Evolutionary conservation across 2,888 invertebrate species (phyloP).

Genomic region (Helicoverpa assulta): DNA sequence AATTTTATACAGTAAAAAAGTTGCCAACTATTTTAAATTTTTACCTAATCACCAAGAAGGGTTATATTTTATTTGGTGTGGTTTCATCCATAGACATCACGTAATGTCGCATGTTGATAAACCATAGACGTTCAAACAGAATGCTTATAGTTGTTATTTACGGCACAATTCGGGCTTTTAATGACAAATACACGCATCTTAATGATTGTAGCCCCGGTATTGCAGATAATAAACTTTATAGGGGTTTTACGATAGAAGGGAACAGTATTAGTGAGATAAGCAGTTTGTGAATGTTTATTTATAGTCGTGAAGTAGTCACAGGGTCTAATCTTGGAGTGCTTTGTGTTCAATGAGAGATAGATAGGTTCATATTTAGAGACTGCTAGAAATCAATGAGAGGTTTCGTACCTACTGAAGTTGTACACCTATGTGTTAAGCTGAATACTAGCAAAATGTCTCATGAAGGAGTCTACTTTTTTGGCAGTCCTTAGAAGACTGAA

Average conservation of each 20-base stretch:
- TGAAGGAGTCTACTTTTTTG: too few relatives aligned
- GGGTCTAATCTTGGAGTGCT: not conserved
- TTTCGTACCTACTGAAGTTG: too few relatives aligned
- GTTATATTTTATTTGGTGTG: constrained; percentile 13
- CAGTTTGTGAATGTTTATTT: constrained; percentile 4
- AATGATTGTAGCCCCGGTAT: constrained; percentile 22
- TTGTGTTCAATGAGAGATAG: constrained; percentile 9
- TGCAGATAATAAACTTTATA: constrained; percentile 38
- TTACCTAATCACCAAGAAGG: too few relatives aligned
- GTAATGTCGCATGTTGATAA: constrained; percentile 57
- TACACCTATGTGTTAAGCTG: too few relatives aligned
- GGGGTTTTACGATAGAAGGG: constrained; percentile 16
- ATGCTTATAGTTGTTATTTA: constrained; percentile 40
- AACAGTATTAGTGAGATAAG: constrained; percentile 34
- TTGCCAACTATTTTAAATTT: not conserved
- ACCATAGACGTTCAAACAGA: constrained; percentile 34
- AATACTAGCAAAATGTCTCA: too few relatives aligned
- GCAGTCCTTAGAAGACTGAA: not conserved
- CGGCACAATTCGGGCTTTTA: constrained; percentile 50
- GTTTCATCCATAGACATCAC: constrained; percentile 51
- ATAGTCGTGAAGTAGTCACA: constrained; percentile 11
- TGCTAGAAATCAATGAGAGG: too few relatives aligned
- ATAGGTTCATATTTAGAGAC: too few relatives aligned
- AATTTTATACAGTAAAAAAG: too few relatives aligned
- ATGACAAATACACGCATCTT: constrained; percentile 38